Base-by-base conservation (phyloP, 1,140 invertebrate species). In the Laupala kohalensis region DNA sequence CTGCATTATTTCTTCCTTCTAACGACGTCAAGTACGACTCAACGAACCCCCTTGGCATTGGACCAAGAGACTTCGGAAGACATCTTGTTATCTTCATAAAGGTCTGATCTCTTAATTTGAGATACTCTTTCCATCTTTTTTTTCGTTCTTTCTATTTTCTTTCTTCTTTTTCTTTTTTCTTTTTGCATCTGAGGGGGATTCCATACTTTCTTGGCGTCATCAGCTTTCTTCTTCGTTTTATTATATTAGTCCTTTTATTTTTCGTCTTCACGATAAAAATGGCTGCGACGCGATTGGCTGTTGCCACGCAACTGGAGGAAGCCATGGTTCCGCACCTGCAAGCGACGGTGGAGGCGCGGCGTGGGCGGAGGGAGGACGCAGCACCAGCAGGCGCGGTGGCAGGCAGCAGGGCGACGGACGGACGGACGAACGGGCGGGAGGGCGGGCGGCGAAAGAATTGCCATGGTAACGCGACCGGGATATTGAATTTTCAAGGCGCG, bases 401-500 rank as follows among this genome's bases (percentile, higher is more conserved):
- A 27, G 25, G 28, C 9, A 4, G 26, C 5, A 24, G 25, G 65
- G 27, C 25, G 65, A 26, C 27, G 29, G 67, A n/a, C 67, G 29
- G 27, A 25, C 23, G 30, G 6, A n/a, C 28, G 12, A 68, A 23
- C 12, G 19, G 26, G 23, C 25, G 26, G 27, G 67, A 12, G 13
- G 26, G 27, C 26, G 67, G 25, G 28, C 9, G 3, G 26, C 5
- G 67, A 68, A 68, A 37, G 67, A 68, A 68, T 68, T 23, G 28
- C 67, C 67, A 68, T 68, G 67, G 67, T 29, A 68, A 68, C 67
- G 26, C 27, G 67, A 29, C 67, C 67, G 29, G 67, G 29, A 70
- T 70, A 70, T 70, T 62, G 69, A 64, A 70, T 63, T 70, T 64
- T 70, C 37, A 63, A 70, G 62, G 69, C 28, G 53, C 69, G 23